Evolutionary conservation across 2,113 vertebrate species (phyloP).

Genomic region (Gymnobelideus leadbeateri): DNA sequence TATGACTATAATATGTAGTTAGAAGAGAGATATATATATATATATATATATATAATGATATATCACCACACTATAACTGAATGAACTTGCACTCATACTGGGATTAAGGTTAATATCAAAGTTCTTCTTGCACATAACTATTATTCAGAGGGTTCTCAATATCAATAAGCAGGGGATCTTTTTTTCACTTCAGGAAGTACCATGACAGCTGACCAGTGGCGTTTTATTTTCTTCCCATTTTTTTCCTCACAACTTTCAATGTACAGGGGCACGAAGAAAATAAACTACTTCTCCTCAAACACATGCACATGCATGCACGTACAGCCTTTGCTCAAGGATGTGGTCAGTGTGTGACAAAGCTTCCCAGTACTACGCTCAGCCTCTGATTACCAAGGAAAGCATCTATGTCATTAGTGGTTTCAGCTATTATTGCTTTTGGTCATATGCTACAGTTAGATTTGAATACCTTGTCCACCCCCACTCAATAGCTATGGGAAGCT

Average conservation of each 20-base stretch:
- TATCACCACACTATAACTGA: background rate
- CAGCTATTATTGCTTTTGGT: constrained; percentile 16
- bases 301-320: background rate
- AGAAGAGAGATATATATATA: too few relatives aligned
- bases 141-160: background rate
- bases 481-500: constrained; percentile 63
- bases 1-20: too few relatives aligned
- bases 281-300: background rate
- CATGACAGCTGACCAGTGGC: background rate
- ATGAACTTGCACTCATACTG: background rate
- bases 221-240: background rate
- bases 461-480: constrained; percentile 37
- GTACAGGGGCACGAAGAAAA: background rate
- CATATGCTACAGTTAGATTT: constrained; percentile 68
- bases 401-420: constrained; percentile 55
- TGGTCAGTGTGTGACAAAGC: constrained; percentile 43
- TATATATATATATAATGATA: too few relatives aligned
- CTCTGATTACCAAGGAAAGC: constrained; percentile 45
- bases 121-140: background rate
- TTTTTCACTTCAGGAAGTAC: background rate
- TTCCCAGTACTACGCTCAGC: background rate
- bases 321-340: constrained; percentile 14
- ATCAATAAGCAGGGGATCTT: background rate
- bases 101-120: background rate
- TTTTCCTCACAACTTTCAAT: background rate